Conservation (phyloP, 1,140 invertebrate genomes). For the Archivesica marissinica region DNA sequence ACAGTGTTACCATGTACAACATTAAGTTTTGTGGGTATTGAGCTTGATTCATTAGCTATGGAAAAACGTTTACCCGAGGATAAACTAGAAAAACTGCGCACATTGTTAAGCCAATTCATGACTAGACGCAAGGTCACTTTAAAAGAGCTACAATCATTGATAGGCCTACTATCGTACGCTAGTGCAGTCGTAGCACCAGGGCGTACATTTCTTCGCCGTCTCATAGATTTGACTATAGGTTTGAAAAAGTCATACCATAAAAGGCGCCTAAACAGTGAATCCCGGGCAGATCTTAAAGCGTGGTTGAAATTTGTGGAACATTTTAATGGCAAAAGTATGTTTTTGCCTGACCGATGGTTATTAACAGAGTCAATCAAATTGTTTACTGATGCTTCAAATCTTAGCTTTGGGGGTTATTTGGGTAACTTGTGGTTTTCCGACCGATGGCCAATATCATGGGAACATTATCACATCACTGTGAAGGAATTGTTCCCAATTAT, state of each 20-base stretch:
- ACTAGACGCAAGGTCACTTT: background rate
- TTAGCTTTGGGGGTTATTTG: conserved; percentile 45
- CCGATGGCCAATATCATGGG: background rate
- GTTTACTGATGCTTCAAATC: conserved; percentile 33
- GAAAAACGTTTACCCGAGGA: conserved; percentile 7
- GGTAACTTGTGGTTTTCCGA: conserved; percentile 11
- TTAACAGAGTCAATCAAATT: conserved; percentile 15
- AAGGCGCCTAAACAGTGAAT: conserved; percentile 24
- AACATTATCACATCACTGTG: conserved; percentile 8
- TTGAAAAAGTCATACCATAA: conserved; percentile 5
- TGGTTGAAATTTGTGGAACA: conserved; percentile 39
- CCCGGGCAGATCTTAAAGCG: conserved; percentile 46
- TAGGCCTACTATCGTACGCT: conserved; percentile 51
- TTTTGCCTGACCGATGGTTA: conserved; percentile 23
- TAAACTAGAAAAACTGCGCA: conserved; percentile 7
- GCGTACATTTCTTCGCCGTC: conserved; percentile 23
- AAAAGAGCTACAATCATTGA: conserved; percentile 40
- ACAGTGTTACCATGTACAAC: background rate
- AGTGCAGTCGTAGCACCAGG: conserved; percentile 41
- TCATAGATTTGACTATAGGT: conserved; percentile 52
- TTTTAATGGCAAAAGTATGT: conserved; percentile 57
- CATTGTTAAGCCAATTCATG: background rate
- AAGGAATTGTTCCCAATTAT: conserved; percentile 40
- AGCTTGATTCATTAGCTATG: conserved; percentile 32
- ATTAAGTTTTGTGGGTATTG: conserved; percentile 29